phyloP scores from a whole-genome alignment of 2,797 vertebrate species.

The Gephyroberyx darwinii region DNA sequence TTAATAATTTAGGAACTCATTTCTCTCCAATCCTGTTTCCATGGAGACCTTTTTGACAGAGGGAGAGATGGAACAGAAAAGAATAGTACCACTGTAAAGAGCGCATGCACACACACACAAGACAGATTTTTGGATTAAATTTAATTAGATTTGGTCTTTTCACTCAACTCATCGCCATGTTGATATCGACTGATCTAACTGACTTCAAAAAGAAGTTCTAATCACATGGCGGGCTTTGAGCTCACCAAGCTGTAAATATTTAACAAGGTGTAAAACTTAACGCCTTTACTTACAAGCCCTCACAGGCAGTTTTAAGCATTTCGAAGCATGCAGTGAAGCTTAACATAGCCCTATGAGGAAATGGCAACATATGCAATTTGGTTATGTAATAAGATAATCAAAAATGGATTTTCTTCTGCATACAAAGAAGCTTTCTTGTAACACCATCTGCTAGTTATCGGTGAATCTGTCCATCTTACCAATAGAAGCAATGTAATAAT shows the following conservation, averaged over 20 bases:
- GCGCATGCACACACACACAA: not conserved
- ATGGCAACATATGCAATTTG: not conserved
- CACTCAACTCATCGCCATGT: slow-evolving; percentile 38
- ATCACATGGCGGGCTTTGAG: slow-evolving; percentile 43
- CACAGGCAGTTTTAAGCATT: slow-evolving; percentile 31
- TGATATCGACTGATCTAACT: slow-evolving; percentile 47
- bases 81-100: not conserved
- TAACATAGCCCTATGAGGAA: not conserved
- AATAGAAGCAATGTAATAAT: not conserved
- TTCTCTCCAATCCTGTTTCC: slow-evolving; percentile 21
- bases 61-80: not conserved
- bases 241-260: slow-evolving; percentile 58
- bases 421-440: slow-evolving; percentile 2
- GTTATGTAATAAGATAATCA: slow-evolving; percentile 27
- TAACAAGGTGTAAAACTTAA: slow-evolving; percentile 43
- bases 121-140: not conserved
- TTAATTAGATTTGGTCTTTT: slow-evolving; percentile 34
- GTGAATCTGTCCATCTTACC: slow-evolving; percentile 6
- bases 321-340: not conserved
- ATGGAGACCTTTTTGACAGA: slow-evolving; percentile 9
- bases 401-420: slow-evolving; percentile 8
- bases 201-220: slow-evolving; percentile 56
- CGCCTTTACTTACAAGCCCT: slow-evolving; percentile 21
- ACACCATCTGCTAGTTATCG: slow-evolving; percentile 22
- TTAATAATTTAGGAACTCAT: slow-evolving; percentile 18